phyloP scores from a whole-genome alignment of 2,888 invertebrate species.

The Crematogaster levior region DNA sequence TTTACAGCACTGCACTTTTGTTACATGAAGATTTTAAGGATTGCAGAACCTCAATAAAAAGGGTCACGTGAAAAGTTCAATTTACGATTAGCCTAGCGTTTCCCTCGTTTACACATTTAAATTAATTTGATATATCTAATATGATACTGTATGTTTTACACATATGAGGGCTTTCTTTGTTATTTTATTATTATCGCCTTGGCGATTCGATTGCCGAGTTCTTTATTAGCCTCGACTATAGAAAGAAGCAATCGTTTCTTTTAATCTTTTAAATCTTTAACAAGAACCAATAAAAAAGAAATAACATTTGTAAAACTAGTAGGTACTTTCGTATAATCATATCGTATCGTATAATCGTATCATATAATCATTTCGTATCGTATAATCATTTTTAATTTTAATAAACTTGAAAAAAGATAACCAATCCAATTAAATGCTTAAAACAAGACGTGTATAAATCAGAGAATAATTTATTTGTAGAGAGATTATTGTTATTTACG shows the following conservation, averaged over 20 bases:
- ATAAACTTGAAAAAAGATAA: constrained; percentile 37
- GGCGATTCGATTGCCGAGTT: constrained; percentile 72
- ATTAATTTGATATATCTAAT: constrained; percentile 66
- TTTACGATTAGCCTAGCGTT: constrained; percentile 57
- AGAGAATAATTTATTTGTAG: no score
- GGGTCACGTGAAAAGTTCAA: constrained; percentile 57
- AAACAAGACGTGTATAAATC: not conserved
- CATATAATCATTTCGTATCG: no score
- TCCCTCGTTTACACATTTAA: constrained; percentile 60
- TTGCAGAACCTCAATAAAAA: constrained; percentile 61
- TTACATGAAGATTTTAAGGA: constrained; percentile 55
- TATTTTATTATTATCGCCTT: constrained; percentile 49
- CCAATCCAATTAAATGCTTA: not conserved
- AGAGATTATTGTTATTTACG: not conserved
- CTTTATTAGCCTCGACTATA: constrained; percentile 65
- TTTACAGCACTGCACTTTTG: constrained; percentile 66
- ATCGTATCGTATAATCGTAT: no score
- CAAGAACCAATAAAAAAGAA: constrained; percentile 25
- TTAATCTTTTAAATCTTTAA: constrained; percentile 29
- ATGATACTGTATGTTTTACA: constrained; percentile 51
- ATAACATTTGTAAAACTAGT: constrained; percentile 40
- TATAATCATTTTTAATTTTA: no score
- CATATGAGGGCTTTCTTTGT: constrained; percentile 44
- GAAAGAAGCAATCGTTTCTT: constrained; percentile 17
- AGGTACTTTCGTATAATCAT: no score